phyloP scores from a whole-genome alignment of 2,113 vertebrate genomes.

The Puma concolor region DNA sequence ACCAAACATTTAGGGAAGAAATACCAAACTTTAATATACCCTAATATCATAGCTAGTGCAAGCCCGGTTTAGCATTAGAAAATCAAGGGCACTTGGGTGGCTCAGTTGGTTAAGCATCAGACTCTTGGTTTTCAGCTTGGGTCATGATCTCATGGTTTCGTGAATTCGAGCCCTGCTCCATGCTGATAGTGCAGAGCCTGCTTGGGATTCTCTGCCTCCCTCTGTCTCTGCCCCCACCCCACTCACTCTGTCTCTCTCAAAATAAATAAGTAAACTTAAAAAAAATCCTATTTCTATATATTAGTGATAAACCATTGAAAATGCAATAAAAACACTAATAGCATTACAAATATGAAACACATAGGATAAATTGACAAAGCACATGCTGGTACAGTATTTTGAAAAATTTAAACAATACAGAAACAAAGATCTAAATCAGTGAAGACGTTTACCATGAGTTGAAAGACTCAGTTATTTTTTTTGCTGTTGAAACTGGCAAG shows the following conservation, averaged over 20 bases:
- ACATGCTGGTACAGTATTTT: neutral
- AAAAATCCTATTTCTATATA: neutral
- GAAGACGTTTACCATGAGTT: neutral
- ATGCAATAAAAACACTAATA: neutral
- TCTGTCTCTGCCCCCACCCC: too few relatives aligned
- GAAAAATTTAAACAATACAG: neutral
- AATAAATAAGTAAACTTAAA: too few relatives aligned
- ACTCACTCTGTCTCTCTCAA: too few relatives aligned
- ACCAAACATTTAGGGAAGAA: constrained; percentile 1
- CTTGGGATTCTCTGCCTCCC: too few relatives aligned
- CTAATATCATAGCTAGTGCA: neutral
- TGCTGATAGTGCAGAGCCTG: too few relatives aligned
- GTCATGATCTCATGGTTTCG: too few relatives aligned
- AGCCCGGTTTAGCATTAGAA: neutral
- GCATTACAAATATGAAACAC: neutral
- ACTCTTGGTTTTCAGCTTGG: too few relatives aligned
- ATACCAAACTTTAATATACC: neutral
- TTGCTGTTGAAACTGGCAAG: neutral
- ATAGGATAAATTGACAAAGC: neutral
- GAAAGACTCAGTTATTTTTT: neutral
- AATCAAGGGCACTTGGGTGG: neutral
- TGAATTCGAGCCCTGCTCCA: too few relatives aligned
- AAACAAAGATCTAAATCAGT: neutral
- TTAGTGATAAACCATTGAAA: neutral
- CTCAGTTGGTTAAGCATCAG: too few relatives aligned